These are phyloP conservation scores for Eciton burchellii DNA, from an alignment of 1,140 invertebrate genomes.

Conservation along the genomic window DNA sequence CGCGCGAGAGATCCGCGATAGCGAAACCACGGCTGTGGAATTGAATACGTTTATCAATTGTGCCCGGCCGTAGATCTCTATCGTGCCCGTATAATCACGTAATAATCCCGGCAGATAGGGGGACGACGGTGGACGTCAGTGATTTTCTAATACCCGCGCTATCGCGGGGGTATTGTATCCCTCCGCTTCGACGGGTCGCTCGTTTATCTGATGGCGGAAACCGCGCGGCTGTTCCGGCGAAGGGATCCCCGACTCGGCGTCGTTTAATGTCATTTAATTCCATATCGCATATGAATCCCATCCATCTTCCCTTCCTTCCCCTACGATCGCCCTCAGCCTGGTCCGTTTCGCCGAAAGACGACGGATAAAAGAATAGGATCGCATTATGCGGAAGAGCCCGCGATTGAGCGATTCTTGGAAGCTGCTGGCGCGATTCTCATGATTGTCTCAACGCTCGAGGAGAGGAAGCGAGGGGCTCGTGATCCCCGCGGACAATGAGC, in stretches of 20 bases:
- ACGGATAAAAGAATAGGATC: not conserved
- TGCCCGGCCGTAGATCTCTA: slow-evolving; percentile 1
- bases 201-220: no score
- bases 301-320: no score
- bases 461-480: no score
- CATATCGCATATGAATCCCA: not conserved
- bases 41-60: slow-evolving; percentile 50
- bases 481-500: slow-evolving; percentile 32
- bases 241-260: not conserved
- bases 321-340: not conserved
- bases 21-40: slow-evolving; percentile 30
- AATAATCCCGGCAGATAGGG: not conserved
- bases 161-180: no score
- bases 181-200: no score
- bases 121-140: not conserved
- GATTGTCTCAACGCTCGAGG: not conserved
- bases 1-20: slow-evolving; percentile 35
- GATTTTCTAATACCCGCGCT: not conserved
- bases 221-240: not conserved
- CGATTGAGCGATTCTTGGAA: not conserved
- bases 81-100: not conserved
- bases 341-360: not conserved
- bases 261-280: not conserved
- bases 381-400: not conserved
- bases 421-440: not conserved